These are phyloP conservation scores for Bambusicola thoracicus DNA, from an alignment of 2,113 vertebrate genomes.

Conservation along the genomic window DNA sequence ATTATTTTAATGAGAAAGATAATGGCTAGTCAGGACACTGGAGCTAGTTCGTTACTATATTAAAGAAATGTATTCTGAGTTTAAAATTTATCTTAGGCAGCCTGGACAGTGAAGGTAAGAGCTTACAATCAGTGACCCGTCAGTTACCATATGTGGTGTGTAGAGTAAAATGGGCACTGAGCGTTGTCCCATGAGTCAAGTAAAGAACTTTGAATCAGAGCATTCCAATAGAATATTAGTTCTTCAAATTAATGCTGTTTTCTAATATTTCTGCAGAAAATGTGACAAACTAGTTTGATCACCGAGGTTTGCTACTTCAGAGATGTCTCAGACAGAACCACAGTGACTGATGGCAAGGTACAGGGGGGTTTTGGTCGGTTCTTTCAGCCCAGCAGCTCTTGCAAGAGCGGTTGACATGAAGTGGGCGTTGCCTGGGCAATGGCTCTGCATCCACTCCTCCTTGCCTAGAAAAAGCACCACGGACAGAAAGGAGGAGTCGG, in stretches of 20 bases:
- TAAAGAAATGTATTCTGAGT: slow-evolving; percentile 40
- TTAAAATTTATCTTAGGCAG: slow-evolving; percentile 31
- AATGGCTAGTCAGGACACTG: slow-evolving; percentile 41
- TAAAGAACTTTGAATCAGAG: slow-evolving; percentile 2
- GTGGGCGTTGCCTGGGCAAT: too few species aligned
- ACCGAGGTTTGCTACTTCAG: too few species aligned
- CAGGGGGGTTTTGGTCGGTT: too few species aligned
- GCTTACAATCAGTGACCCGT: background rate
- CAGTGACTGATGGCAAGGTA: too few species aligned
- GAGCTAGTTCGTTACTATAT: slow-evolving; percentile 35
- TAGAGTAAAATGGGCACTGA: background rate
- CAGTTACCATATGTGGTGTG: background rate
- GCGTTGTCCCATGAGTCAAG: background rate
- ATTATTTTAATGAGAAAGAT: slow-evolving; percentile 71
- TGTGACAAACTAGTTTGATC: too few species aligned
- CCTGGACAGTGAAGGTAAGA: slow-evolving; percentile 5
- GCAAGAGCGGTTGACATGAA: too few species aligned
- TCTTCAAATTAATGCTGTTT: background rate
- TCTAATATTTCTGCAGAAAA: background rate
- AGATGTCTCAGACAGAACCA: too few species aligned
- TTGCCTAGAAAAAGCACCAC: too few species aligned
- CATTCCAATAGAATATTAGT: slow-evolving; percentile 18
- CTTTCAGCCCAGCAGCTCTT: too few species aligned
- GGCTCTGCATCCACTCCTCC: too few species aligned
- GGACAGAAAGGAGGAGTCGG: too few species aligned